Base-by-base conservation (phyloP, 2,797 vertebrate species). In the Morelia viridis region DNA sequence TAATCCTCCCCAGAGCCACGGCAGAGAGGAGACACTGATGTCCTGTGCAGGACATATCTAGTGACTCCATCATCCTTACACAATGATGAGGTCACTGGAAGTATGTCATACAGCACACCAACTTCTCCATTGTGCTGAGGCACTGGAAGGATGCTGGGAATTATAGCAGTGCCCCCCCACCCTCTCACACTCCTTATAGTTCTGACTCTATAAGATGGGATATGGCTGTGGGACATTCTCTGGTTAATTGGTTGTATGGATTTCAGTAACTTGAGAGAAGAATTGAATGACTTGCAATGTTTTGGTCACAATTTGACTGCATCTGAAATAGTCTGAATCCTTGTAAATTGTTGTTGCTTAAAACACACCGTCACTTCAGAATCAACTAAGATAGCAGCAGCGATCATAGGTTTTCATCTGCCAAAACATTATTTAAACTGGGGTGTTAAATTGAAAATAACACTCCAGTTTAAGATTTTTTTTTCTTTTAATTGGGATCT, bases 401-500 rank as follows among this genome's bases (percentile, higher is more conserved):
- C 94, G 94, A 91, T 80, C 86, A 0, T 31, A 68, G n/a, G 80
- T 96, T 93, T 95, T 93, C 85, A 92, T 95, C 95, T 96, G 94
- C 92, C 95, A 94, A 95, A 97, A 97, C 96, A 94, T 93, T 94
- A 96, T 94, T 89, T 58, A 90, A 87, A 87, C 86, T 89, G 5
- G 94, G 93, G 12, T 65, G 91, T 5, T 94, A 93, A 93, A 94
- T 94, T 64, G 2, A 87, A 95, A 95, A 95, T 85, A 58, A 95
- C 95, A 91, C 35, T 28, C 92, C 28, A 80, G 9, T 46, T 9
- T 46, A 80, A 91, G 58, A 3, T 90, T 95, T 94, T 71, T 93
- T 53, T 91, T 57, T 93, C n/a, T 50, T 92, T 57, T 6, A 56
- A 90, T 92, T 50, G 93, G 93, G 11, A 95, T 94, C 87, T 46